Evolutionary conservation across 1,140 invertebrate species (phyloP).

Genomic region (Paracyclopina nana): DNA sequence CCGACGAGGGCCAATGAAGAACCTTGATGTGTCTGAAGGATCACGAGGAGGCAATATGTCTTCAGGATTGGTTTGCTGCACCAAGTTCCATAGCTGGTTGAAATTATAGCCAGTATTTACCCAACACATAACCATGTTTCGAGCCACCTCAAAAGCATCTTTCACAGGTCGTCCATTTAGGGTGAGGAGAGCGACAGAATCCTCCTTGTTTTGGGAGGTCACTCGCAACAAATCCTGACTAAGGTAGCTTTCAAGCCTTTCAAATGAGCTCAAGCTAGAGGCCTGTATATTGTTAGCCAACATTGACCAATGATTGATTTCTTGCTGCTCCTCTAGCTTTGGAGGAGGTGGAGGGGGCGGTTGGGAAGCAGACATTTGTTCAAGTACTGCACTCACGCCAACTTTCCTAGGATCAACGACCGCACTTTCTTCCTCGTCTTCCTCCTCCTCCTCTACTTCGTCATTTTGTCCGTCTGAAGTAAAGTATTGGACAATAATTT

Average conservation of each 20-base stretch:
- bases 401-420: too few relatives aligned
- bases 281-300: conserved; percentile 3
- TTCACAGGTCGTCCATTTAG: not conserved
- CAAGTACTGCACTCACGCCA: not conserved
- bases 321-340: not conserved
- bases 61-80: not conserved
- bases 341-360: not conserved
- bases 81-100: not conserved
- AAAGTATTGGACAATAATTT: conserved; percentile 4
- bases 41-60: not conserved
- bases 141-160: conserved; percentile 2
- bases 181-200: too few relatives aligned
- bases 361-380: not conserved
- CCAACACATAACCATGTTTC: conserved; percentile 4
- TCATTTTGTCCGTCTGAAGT: not conserved
- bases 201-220: not conserved
- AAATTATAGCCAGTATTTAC: not conserved
- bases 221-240: conserved; percentile 6
- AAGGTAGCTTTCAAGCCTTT: not conserved
- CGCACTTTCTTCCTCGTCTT: not conserved
- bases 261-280: not conserved
- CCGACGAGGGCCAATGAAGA: too few relatives aligned
- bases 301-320: not conserved
- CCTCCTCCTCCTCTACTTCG: not conserved
- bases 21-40: too few relatives aligned